Evolutionary conservation across 1,140 invertebrate species (phyloP).

Genomic region (Wiebesia pumilae): DNA sequence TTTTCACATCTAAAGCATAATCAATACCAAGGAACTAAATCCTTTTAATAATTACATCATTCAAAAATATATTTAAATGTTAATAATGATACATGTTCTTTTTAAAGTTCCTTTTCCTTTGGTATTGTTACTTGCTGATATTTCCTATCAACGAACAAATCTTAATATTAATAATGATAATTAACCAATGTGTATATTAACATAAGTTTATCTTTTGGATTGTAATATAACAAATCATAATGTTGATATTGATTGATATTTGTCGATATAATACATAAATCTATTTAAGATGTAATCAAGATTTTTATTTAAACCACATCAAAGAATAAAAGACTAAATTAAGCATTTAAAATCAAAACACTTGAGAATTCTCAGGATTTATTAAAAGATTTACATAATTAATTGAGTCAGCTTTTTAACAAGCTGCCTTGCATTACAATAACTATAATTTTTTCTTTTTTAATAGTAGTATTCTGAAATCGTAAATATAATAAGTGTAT

Average conservation of each 20-base stretch:
- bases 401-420: conserved; percentile 55
- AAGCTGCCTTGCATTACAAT: conserved; percentile 59
- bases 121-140: conserved; percentile 34
- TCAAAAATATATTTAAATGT: conserved; percentile 21
- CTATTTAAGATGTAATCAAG: conserved; percentile 24
- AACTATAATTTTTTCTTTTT: conserved; percentile 63
- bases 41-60: conserved; percentile 24
- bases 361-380: conserved; percentile 68
- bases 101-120: conserved; percentile 25
- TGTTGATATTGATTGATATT: conserved; percentile 43
- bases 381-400: conserved; percentile 71
- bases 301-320: conserved; percentile 39
- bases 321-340: conserved; percentile 35
- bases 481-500: conserved; percentile 58
- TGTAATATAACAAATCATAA: conserved; percentile 51
- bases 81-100: neutral
- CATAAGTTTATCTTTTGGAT: conserved; percentile 7
- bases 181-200: conserved; percentile 19
- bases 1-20: conserved; percentile 41
- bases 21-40: conserved; percentile 38
- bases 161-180: neutral
- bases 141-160: conserved; percentile 32
- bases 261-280: conserved; percentile 42
- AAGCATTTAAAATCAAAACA: conserved; percentile 44
- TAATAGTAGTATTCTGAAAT: conserved; percentile 64